These are phyloP conservation scores for Chaetoderma sp. DNA, from an alignment of 2,888 invertebrate genomes.

Conservation along the genomic window DNA sequence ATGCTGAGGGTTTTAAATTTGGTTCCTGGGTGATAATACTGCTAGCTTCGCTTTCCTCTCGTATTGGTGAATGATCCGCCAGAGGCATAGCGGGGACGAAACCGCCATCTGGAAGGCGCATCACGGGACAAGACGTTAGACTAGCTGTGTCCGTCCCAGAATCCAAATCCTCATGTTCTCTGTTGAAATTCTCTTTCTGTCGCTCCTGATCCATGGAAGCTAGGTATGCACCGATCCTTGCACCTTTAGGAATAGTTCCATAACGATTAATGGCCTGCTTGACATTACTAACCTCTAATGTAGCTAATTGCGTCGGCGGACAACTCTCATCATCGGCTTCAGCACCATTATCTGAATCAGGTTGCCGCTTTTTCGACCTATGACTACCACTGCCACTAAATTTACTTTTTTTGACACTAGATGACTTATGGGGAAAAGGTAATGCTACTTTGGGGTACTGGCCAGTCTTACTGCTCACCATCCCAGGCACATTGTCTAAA, in stretches of 20 bases:
- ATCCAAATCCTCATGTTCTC: conserved; percentile 61
- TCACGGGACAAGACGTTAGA: conserved; percentile 53
- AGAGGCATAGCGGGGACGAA: conserved; percentile 2
- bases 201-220: conserved; percentile 78
- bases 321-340: conserved; percentile 61
- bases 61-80: not conserved
- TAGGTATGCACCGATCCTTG: conserved; percentile 94
- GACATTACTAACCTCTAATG: conserved; percentile 94
- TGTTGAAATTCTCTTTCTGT: conserved; percentile 49
- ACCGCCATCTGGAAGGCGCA: conserved; percentile 29
- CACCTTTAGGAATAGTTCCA: conserved; percentile 96
- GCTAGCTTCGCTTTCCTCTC: conserved; percentile 19
- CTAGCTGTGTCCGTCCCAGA: conserved; percentile 60
- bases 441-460: conserved; percentile 57
- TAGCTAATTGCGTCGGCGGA: conserved; percentile 75
- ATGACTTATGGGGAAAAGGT: conserved; percentile 49
- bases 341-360: conserved; percentile 4
- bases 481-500: conserved; percentile 37
- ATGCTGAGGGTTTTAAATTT: conserved; percentile 61
- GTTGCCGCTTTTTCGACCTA: not conserved
- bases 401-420: conserved; percentile 8
- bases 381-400: not conserved
- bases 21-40: conserved; percentile 57
- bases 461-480: conserved; percentile 42
- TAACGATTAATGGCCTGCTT: conserved; percentile 90